Evolutionary conservation across 2,113 vertebrate genomes (phyloP).

Genomic region (Pandion haliaetus): DNA sequence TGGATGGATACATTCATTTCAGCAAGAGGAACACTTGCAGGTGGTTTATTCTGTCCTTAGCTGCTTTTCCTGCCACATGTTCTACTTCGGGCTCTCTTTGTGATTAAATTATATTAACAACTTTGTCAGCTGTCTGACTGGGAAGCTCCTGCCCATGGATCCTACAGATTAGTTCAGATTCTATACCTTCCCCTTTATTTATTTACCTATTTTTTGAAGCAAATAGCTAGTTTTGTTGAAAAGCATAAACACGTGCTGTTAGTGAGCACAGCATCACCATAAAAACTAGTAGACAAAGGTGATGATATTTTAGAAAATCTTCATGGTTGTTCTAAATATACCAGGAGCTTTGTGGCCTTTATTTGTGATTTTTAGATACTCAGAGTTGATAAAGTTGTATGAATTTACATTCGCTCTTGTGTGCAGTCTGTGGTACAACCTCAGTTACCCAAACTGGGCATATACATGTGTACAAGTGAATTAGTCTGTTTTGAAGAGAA

Average conservation of each 20-base stretch:
- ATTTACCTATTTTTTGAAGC: not conserved
- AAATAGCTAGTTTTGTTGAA: not conserved
- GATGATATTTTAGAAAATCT: not conserved
- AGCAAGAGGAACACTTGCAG: not conserved
- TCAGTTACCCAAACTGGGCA: not conserved
- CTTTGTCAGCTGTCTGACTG: not conserved
- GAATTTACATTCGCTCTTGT: not conserved
- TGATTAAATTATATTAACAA: not conserved
- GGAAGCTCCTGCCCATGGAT: not conserved
- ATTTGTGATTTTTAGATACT: not conserved
- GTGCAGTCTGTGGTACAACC: not conserved
- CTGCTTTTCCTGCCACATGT: not conserved
- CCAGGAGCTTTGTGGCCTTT: not conserved
- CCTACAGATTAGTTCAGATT: not conserved
- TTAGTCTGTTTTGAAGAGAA: not conserved
- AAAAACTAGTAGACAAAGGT: not conserved
- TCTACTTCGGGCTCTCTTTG: not conserved
- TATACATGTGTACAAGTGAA: not conserved
- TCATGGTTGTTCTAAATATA: not conserved
- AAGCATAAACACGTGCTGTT: not conserved
- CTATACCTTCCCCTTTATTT: not conserved
- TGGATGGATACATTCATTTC: not conserved
- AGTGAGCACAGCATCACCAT: not conserved
- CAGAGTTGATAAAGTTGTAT: not conserved
- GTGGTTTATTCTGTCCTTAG: not conserved